A percentile compares a stretch with the other conserved stretches of the same genome.
Conservation (phyloP, 2,888 invertebrate genomes). For the Chloroclystis v-ata region DNA sequence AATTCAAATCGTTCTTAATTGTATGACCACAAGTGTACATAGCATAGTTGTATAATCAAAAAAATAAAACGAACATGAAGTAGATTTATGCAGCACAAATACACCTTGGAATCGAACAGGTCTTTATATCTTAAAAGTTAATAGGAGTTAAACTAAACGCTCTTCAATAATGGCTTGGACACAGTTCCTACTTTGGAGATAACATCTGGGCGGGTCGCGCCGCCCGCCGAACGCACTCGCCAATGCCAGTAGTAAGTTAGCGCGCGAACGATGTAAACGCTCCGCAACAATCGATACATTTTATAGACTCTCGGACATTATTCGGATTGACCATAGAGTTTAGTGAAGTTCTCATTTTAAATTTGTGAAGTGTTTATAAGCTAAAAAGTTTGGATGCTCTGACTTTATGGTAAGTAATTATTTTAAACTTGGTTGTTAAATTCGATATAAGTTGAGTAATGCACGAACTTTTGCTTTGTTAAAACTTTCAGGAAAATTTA, state of each 20-base stretch:
- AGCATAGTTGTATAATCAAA: too few relatives aligned
- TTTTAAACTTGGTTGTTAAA: conserved; percentile 16
- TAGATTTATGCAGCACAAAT: too few relatives aligned
- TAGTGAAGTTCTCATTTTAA: conserved; percentile 26
- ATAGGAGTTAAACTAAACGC: conserved; percentile 7
- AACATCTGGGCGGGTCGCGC: conserved; percentile 68
- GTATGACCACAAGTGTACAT: too few relatives aligned
- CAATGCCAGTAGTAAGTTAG: conserved; percentile 45
- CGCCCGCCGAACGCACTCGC: conserved; percentile 42
- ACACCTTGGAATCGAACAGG: too few relatives aligned
- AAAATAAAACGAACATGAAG: too few relatives aligned
- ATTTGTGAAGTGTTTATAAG: conserved; percentile 32
- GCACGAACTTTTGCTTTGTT: neutral
- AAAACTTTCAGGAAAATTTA: neutral
- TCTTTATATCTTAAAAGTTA: too few relatives aligned
- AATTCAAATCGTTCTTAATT: too few relatives aligned
- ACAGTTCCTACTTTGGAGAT: conserved; percentile 41
- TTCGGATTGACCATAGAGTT: conserved; percentile 24
- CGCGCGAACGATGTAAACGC: conserved; percentile 52
- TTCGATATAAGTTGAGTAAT: too few relatives aligned
- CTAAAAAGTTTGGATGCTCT: conserved; percentile 39
- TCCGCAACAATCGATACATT: conserved; percentile 22
- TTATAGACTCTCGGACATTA: conserved; percentile 18
- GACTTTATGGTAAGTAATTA: conserved; percentile 42
- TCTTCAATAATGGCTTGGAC: conserved; percentile 28